Base-by-base conservation (phyloP, 2,797 vertebrate genomes). In the Oryzias sinensis region DNA sequence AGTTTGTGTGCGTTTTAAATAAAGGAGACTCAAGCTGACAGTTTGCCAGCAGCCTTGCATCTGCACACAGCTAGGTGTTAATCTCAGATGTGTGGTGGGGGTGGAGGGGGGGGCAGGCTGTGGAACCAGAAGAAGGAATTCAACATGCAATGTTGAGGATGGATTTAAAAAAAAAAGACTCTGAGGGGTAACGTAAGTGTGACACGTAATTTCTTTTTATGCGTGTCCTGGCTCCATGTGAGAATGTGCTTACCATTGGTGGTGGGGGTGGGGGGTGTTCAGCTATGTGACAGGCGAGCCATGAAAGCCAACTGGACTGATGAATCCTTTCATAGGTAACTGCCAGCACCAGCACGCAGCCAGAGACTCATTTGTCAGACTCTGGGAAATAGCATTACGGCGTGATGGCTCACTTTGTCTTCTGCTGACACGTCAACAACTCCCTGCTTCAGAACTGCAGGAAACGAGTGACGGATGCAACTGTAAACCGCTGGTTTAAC, bases 31-130 rank as follows among this genome's bases (percentile, higher is more conserved):
- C 65, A 66, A 84, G 74, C 73, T 82, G 88, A 91, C 89, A 90
- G 83, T 77, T 81, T 84, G 79, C 88, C 86, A 83, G 83, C 85
- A 89, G 90, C 87, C 70, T 83, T 85, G 80, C 87, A 90, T 88
- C 88, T 91, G 89, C 87, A 90, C 84, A 81, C 81, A 69, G 76
- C 75, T 69, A 80, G 85, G 84, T 87, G 87, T 88, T 88, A 81
- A 82, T 86, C 74, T 74, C 66, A 70, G 76, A 85, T 62, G 73
- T 59, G 14, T 65, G 29, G 56, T 61, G 61, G 53, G 48, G 45
- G 63, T 41, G 57, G 46, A 18, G 18, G 50, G 73, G 51, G 66
- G 70, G 56, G 65, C 56, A 25, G 66, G 53, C 33, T 37, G 53
- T 68, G 69, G 60, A 58, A 63, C 29, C 66, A 72, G 62, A 74